Base-by-base conservation (phyloP, 2,797 vertebrate species). In the Hippopotamyrus pictus region DNA sequence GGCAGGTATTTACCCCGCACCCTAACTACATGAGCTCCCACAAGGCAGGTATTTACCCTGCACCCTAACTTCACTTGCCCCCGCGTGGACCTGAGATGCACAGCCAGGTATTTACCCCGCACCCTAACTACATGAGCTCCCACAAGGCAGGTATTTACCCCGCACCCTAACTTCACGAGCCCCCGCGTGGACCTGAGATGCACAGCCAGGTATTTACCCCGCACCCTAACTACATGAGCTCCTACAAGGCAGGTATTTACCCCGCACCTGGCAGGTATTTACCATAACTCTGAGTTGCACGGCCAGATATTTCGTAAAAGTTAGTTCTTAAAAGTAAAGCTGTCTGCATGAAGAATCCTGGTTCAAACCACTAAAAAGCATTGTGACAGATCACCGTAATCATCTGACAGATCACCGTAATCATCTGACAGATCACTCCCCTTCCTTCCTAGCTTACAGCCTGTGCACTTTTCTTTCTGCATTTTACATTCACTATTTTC, bases 1-100 rank as follows among this genome's bases (percentile, higher is more conserved):
- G 46, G 46, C 95, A 96, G 97, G 97, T 98, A 98, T 99, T 99
- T 99, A 98, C 97, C 33, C 12, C 0, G 6, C 5, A 9, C 22
- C 57, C 57, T 62, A 6, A 22, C 19, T 59, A 19, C 19, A 0
- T 0, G 0, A 59, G 0, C 19, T 12, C 50, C 50, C 50, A 1
- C 50, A 9, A 1, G 46, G 46, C 46, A 48, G 6, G 46, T 9
- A 48, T 48, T 9, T 48, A 48, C 46, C 46, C 46, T 7, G 5
- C 7, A 48, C 46, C 7, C 0, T 48, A 48, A 48, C 46, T 51
- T 11, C 50, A 0, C 50, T 0, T 12, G 9, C 50, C 59, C 12
- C 59, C 6, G 2, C 8, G n/a, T 0, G 3, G 22, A n/a, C n/a
- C n/a, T n/a, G n/a, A n/a, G n/a, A n/a, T n/a, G n/a, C n/a, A n/a